Conservation (phyloP, 2,797 vertebrate species). For the Ciconia nigra region DNA sequence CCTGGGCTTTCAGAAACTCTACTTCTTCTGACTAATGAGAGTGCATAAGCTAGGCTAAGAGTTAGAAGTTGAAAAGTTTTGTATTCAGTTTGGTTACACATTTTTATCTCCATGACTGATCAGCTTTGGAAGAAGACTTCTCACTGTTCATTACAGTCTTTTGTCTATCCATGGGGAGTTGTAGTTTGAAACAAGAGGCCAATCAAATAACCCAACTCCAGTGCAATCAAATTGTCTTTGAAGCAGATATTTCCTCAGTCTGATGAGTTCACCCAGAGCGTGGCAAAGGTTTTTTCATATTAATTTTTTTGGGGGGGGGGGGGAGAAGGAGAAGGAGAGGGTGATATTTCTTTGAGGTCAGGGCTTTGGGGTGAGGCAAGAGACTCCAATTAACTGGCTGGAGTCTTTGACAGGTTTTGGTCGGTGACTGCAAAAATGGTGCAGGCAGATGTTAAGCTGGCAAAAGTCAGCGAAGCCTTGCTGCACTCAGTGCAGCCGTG, state of each 20-base stretch:
- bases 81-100: background rate
- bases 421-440: background rate
- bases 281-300: background rate
- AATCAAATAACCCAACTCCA: constrained; percentile 21
- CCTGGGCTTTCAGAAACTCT: background rate
- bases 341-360: background rate
- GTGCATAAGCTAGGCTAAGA: background rate
- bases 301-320: background rate
- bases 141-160: constrained; percentile 40
- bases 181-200: constrained; percentile 41
- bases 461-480: background rate
- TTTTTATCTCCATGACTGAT: constrained; percentile 16
- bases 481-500: rapidly evolving
- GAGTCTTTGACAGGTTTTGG: background rate
- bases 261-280: background rate
- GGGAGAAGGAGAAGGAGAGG: background rate
- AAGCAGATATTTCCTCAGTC: background rate
- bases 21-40: background rate
- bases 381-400: background rate
- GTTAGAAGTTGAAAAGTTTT: background rate
- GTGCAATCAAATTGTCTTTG: constrained; percentile 10
- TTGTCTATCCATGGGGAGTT: constrained; percentile 25
- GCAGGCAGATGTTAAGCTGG: background rate
- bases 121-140: constrained; percentile 22
- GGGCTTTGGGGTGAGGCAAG: background rate